Base-by-base conservation (phyloP, 2,888 invertebrate genomes). In the Aproaerema taeniolella region DNA sequence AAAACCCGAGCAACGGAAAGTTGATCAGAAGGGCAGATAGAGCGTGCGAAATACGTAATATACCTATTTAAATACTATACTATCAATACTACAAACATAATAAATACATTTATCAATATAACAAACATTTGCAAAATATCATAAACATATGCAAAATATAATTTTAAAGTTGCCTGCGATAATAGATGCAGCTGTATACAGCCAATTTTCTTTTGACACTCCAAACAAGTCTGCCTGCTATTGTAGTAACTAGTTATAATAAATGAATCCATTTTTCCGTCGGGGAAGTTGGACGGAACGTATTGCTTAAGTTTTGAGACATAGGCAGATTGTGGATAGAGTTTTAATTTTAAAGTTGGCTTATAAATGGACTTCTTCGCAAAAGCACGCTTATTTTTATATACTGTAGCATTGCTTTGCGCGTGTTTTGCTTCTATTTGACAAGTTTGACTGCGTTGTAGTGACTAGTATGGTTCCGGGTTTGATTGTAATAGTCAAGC, bases 221-320 rank as follows among this genome's bases (percentile, higher is more conserved):
- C n/a, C n/a, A n/a, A n/a, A n/a, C n/a, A n/a, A n/a, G n/a, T n/a
- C n/a, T 53, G 52, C 47, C 49, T 55, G 53, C 53, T 58, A 64
- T 64, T 63, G 49, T 50, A 49, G 55, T 51, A 60, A 58, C 58
- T 60, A 55, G 50, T 46, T 53, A 52, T 55, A 58, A 67, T 62
- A 58, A 55, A 57, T 50, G 52, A 38, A 39, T 44, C 51, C 52
- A 57, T 63, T 61, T 55, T 57, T 59, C 52, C 52, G 46, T 42
- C 47, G 48, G 20, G 46, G 48, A 52, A 50, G 40, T 55, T 56
- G 51, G 53, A 49, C 55, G 53, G 48, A 45, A 51, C 49, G 52
- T 60, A 55, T 61, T 50, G 40, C 45, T 50, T 54, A 28, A 28
- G 16, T 28, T 36, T 10, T 36, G 28, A 10, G 16, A 8, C 15